These are phyloP conservation scores for Alviniconcha strummeri DNA, from an alignment of 2,888 invertebrate genomes.

Conservation along the genomic window DNA sequence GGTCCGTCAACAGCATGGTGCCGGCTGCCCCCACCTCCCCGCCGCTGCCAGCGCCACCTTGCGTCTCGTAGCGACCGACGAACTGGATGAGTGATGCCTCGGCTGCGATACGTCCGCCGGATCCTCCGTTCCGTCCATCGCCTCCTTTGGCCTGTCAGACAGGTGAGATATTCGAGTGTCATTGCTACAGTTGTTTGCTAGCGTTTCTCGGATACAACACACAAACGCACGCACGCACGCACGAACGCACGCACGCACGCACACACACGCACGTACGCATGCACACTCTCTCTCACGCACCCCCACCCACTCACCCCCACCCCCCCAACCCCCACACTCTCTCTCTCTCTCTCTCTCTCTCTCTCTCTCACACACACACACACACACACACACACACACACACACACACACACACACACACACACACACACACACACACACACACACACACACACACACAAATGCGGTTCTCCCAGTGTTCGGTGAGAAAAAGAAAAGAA, in stretches of 20 bases:
- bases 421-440: background rate
- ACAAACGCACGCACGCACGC: no score
- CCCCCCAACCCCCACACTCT: no score
- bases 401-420: no score
- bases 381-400: no score
- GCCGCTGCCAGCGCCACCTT: slow-evolving; percentile 49
- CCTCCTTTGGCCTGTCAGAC: slow-evolving; percentile 55
- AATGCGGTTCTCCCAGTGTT: background rate
- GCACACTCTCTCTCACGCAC: no score
- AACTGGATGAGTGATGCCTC: slow-evolving; percentile 46
- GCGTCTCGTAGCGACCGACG: slow-evolving; percentile 47
- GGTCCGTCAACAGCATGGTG: slow-evolving; percentile 51
- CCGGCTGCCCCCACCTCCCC: slow-evolving; percentile 60
- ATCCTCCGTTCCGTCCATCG: slow-evolving; percentile 53
- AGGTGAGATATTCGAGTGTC: background rate
- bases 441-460: background rate
- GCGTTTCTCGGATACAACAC: no score
- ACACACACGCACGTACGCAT: no score
- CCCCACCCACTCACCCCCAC: no score
- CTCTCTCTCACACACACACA: no score
- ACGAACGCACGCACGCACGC: no score
- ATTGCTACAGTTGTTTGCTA: no score
- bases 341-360: no score
- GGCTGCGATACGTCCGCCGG: slow-evolving; percentile 55
- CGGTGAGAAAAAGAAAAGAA: background rate